These are phyloP conservation scores for Xanthorhoe designata DNA, from an alignment of 2,888 invertebrate species.

Conservation along the genomic window DNA sequence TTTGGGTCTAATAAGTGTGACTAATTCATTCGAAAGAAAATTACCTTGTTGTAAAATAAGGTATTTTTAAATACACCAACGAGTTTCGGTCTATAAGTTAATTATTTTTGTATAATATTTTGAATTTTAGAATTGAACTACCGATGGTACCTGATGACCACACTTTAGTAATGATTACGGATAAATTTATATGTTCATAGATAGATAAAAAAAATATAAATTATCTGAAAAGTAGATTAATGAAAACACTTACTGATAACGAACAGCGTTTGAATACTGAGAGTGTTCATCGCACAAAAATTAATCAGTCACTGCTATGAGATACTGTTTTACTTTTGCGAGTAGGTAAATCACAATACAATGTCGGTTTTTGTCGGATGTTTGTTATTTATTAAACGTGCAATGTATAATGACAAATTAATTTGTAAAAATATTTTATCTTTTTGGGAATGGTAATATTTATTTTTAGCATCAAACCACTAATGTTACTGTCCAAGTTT, in stretches of 20 bases:
- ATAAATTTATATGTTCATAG: too few species aligned
- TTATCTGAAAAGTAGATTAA: too few species aligned
- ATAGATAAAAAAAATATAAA: too few species aligned
- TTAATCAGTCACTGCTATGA: slow-evolving; percentile 17
- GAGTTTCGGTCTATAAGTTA: too few species aligned
- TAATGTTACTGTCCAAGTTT: too few species aligned
- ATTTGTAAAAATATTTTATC: background rate
- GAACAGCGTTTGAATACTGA: slow-evolving; percentile 17
- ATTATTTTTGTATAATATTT: too few species aligned
- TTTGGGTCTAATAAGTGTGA: too few species aligned
- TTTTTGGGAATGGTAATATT: background rate
- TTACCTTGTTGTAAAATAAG: too few species aligned
- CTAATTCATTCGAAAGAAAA: background rate
- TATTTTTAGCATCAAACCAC: background rate
- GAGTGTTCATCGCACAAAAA: slow-evolving; percentile 22
- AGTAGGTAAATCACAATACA: slow-evolving; percentile 1
- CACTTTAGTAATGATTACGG: too few species aligned
- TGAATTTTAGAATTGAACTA: too few species aligned
- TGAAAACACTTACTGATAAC: slow-evolving; percentile 33
- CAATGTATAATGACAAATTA: slow-evolving; percentile 2
- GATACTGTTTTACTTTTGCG: slow-evolving; percentile 7
- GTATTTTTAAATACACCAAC: too few species aligned
- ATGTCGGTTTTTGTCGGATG: background rate
- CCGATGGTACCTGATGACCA: too few species aligned
- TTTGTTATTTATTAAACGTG: slow-evolving; percentile 12